phyloP scores from a whole-genome alignment of 2,113 vertebrate genomes.

The Catharus fuscescens region DNA sequence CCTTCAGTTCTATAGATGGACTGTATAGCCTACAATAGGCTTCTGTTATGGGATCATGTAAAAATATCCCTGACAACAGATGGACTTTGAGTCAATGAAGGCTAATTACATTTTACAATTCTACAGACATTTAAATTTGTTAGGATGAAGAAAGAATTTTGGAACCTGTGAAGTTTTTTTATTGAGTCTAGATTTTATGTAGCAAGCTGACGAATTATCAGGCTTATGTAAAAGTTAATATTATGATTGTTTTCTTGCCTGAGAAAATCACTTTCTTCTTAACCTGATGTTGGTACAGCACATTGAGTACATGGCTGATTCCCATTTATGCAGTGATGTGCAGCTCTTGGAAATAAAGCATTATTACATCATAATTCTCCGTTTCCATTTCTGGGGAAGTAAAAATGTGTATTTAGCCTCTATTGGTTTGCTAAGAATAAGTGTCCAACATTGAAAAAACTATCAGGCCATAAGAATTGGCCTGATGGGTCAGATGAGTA shows the following conservation, averaged over 20 bases:
- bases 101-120: conserved; percentile 5
- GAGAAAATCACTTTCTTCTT: background rate
- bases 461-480: background rate
- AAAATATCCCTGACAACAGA: conserved; percentile 42
- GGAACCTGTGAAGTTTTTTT: background rate
- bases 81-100: background rate
- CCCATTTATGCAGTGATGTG: background rate
- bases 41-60: background rate
- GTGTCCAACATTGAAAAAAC: background rate
- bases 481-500: background rate
- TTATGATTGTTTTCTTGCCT: background rate
- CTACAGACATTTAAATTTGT: background rate
- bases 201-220: background rate
- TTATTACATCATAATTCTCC: background rate
- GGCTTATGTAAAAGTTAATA: background rate
- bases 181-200: background rate
- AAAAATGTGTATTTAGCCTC: background rate
- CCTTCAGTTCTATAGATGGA: background rate
- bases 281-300: background rate
- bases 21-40: background rate
- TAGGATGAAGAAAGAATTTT: background rate
- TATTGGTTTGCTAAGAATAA: background rate
- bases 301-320: background rate
- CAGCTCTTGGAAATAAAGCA: background rate
- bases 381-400: background rate